Percentiles rank a stretch among this genome's conserved stretches.
These are phyloP conservation scores for Drosophila pectinifera DNA, from an alignment of 1,140 invertebrate genomes.

Conservation along the genomic window DNA sequence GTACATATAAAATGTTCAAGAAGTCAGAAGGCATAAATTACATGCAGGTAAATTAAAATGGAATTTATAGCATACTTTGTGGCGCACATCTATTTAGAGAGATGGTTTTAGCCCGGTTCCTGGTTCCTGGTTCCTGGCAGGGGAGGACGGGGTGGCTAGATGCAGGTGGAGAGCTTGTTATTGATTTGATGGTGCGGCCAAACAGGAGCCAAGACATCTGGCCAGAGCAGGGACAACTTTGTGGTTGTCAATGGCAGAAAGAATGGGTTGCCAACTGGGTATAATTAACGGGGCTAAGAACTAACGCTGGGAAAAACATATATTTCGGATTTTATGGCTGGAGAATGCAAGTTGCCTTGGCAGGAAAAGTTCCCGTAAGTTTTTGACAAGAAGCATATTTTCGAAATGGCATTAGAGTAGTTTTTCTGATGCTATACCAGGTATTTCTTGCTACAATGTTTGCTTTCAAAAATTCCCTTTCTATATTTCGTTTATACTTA, in stretches of 20 bases:
- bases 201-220: conserved; percentile 43
- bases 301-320: conserved; percentile 9
- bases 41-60: conserved; percentile 83
- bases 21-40: conserved; percentile 83
- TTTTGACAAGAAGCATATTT: not conserved
- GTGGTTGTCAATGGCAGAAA: conserved; percentile 33
- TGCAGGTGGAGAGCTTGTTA: conserved; percentile 37
- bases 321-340: conserved; percentile 17
- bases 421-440: not conserved
- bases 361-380: not conserved
- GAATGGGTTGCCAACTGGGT: conserved; percentile 29
- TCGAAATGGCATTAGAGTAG: too few species aligned
- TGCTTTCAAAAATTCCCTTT: too few species aligned
- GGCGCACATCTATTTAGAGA: conserved; percentile 72
- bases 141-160: not conserved
- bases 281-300: conserved; percentile 21
- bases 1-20: conserved; percentile 66
- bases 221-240: conserved; percentile 44
- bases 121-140: too few species aligned
- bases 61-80: conserved; percentile 83
- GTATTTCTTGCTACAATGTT: too few species aligned
- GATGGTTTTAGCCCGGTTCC: conserved; percentile 23
- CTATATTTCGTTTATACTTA: too few species aligned
- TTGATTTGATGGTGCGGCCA: conserved; percentile 50
- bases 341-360: not conserved